Percentiles rank a stretch among this genome's conserved stretches.
Conservation (phyloP, 1,140 invertebrate species). For the Thaumatotibia leucotreta region DNA sequence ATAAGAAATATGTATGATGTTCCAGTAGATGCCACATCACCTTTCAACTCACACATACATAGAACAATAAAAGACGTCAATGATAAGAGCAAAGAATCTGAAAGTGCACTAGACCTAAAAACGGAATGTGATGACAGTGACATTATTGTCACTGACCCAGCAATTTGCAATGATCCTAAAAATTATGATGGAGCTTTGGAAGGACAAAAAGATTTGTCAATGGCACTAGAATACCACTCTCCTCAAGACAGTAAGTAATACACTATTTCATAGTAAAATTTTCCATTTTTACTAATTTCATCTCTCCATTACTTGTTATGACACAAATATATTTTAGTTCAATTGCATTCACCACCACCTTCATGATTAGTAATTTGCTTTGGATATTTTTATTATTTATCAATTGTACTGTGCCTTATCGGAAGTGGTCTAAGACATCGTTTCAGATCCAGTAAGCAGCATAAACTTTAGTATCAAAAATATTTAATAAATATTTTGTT, state of each 20-base stretch:
- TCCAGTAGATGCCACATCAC: constrained; percentile 54
- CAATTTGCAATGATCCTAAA: constrained; percentile 59
- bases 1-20: constrained; percentile 62
- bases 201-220: constrained; percentile 44
- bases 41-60: constrained; percentile 44
- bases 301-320: too few relatives aligned
- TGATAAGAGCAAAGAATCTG: constrained; percentile 46
- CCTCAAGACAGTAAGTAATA: constrained; percentile 69
- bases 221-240: constrained; percentile 54
- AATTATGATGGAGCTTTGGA: constrained; percentile 54
- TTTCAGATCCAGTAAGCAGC: too few relatives aligned
- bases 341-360: too few relatives aligned
- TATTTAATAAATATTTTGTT: too few relatives aligned
- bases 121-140: constrained; percentile 70
- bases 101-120: constrained; percentile 52
- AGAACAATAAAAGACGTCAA: constrained; percentile 38
- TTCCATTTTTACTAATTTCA: background rate
- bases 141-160: constrained; percentile 65
- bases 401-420: too few relatives aligned
- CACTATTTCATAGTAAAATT: constrained; percentile 15
- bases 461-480: too few relatives aligned
- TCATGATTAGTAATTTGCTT: too few relatives aligned
- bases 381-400: too few relatives aligned
- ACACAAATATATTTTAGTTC: too few relatives aligned
- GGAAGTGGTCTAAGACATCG: too few relatives aligned